phyloP scores from a whole-genome alignment of 2,113 vertebrate genomes.

The Malurus alboscapulatus region DNA sequence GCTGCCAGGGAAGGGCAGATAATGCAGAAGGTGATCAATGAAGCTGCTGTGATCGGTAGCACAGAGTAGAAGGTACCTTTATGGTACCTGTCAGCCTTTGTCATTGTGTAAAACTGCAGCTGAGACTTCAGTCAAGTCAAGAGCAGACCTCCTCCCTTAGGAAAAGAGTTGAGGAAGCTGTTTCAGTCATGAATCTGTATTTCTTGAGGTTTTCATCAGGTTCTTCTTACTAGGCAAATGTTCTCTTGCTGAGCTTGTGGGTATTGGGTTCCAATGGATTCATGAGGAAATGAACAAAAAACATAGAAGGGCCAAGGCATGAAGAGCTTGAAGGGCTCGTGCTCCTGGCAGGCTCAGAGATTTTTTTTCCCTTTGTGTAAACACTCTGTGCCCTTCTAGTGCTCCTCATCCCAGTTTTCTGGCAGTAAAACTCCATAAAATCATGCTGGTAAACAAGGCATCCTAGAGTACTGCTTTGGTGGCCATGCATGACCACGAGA shows the following conservation, averaged over 20 bases:
- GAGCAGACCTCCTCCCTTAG: background rate
- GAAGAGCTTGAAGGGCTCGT: background rate
- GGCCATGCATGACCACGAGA: background rate
- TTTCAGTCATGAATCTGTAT: background rate
- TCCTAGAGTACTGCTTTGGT: background rate
- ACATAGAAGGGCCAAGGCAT: background rate
- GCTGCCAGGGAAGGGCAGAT: background rate
- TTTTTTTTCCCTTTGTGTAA: background rate
- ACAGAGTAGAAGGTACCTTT: background rate
- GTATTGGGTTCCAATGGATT: background rate
- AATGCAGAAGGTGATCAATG: background rate
- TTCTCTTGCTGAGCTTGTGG: background rate
- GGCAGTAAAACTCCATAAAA: slow-evolving; percentile 9
- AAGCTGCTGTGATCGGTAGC: background rate
- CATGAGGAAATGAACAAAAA: background rate
- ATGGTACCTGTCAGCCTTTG: background rate
- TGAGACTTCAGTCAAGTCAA: background rate
- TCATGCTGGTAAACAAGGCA: background rate
- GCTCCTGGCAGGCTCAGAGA: background rate
- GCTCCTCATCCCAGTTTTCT: background rate
- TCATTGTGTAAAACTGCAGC: background rate
- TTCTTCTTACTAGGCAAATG: background rate
- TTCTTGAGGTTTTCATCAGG: background rate
- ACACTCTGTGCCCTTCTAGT: background rate
- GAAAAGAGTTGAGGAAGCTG: background rate